Evolutionary conservation across 2,888 invertebrate species (phyloP).

Genomic region (Heliconius cydno): DNA sequence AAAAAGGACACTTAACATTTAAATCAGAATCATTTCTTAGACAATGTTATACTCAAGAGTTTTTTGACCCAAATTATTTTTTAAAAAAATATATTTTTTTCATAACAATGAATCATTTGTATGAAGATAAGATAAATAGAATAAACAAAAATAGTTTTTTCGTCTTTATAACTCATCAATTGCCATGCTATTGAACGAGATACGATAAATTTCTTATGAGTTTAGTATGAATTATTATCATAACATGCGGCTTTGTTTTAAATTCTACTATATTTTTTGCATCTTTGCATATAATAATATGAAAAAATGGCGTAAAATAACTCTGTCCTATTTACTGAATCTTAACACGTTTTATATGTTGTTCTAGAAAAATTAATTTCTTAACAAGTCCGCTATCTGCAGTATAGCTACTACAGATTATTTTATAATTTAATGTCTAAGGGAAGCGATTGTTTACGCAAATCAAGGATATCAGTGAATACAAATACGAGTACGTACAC

Average conservation of each 20-base stretch:
- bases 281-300: no score
- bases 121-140: neutral
- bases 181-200: neutral
- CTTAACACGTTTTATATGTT: neutral
- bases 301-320: no score
- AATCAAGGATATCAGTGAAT: no score
- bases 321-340: neutral
- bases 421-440: no score
- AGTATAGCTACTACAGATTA: no score
- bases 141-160: slow-evolving; percentile 11
- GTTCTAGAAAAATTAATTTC: neutral
- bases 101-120: neutral
- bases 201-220: slow-evolving; percentile 1
- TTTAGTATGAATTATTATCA: slow-evolving; percentile 17
- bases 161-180: slow-evolving; percentile 14
- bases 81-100: slow-evolving; percentile 1
- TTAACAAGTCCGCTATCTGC: neutral
- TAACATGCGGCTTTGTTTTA: slow-evolving; percentile 4
- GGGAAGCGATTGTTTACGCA: no score
- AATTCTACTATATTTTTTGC: neutral
- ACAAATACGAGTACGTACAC: no score
- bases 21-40: neutral
- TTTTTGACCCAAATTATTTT: slow-evolving; percentile 7
- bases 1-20: neutral
- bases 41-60: neutral